Base-by-base conservation (phyloP, 2,113 vertebrate species). In the Scomber colias region DNA sequence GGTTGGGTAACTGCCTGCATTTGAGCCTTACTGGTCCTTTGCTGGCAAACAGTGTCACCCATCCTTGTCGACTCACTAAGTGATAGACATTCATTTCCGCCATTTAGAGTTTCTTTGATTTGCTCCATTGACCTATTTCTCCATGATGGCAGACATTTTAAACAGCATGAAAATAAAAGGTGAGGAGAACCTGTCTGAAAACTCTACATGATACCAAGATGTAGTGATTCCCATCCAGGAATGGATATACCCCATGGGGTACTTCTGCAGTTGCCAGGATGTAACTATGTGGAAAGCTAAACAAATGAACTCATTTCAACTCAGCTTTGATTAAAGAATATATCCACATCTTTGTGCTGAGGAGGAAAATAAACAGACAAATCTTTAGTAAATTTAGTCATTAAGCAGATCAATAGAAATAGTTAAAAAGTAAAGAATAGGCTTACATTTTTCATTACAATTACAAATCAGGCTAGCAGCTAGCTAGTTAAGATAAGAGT, bases 41-140 rank as follows among this genome's bases (percentile, higher is more conserved):
- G 76, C 81, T 85, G 89, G 84, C 76, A 87, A 56, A 84, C 68
- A 35, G 14, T 24, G 31, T 62, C 67, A 27, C 27, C 65, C 71
- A 59, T 84, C 56, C 60, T 68, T 44, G 82, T 84, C 19, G 10
- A 27, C 75, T 78, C 77, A 12, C 78, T 77, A 84, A 89, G 51
- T 79, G 72, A 82, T 40, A 69, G 35, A 77, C 72, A 83, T 86
- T 89, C 54, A 66, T 88, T 79, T 80, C 79, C 65, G 64, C 60
- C 77, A 84, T 68, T 90, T 85, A 75, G 35, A 63, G 57, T 10
- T 60, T 70, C 73, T 90, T 65, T 77, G 63, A 82, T 86, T 77
- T 85, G 85, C 70, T 84, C 82, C 85, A 90, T 68, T 92, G 87
- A 88, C 79, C 90, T 71, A 71, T 75, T 90, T 88, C 57, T 78